Percentiles rank a stretch among this genome's conserved stretches.
These are phyloP conservation scores for Neodon shergylaensis DNA, from an alignment of 2,113 vertebrate species.

Conservation along the genomic window DNA sequence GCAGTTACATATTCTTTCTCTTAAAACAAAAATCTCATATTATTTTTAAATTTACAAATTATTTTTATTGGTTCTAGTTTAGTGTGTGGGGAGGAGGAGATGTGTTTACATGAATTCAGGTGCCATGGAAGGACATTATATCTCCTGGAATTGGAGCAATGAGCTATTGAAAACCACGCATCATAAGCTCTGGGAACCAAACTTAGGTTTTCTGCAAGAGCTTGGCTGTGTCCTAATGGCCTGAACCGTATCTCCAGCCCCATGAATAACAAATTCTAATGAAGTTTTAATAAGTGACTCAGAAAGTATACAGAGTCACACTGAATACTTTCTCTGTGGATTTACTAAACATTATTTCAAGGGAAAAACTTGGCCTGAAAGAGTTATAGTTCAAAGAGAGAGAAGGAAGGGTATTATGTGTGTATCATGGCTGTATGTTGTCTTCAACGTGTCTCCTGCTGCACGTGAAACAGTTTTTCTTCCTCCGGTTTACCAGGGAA, in stretches of 20 bases:
- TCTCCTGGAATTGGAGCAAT: background rate
- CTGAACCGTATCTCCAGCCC: too few relatives aligned
- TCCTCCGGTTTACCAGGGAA: too few relatives aligned
- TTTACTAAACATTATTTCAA: too few relatives aligned
- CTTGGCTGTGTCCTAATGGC: background rate
- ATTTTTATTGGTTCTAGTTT: background rate
- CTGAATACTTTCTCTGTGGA: background rate
- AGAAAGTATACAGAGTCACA: background rate
- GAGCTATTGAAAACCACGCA: rapidly evolving
- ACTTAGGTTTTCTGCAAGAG: background rate
- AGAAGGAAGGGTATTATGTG: rapidly evolving
- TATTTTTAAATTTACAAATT: background rate
- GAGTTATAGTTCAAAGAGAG: background rate
- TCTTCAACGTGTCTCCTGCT: background rate
- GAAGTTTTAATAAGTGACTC: background rate
- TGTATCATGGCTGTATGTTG: background rate
- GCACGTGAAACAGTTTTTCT: background rate
- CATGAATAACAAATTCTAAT: background rate
- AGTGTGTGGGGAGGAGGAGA: background rate
- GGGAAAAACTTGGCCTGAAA: background rate
- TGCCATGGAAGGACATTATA: too few relatives aligned
- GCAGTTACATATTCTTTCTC: background rate
- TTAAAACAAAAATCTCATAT: background rate
- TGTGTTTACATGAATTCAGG: background rate
- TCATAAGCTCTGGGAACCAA: background rate